Base-by-base conservation (phyloP, 1,140 invertebrate species). In the Drosophila suzukii region DNA sequence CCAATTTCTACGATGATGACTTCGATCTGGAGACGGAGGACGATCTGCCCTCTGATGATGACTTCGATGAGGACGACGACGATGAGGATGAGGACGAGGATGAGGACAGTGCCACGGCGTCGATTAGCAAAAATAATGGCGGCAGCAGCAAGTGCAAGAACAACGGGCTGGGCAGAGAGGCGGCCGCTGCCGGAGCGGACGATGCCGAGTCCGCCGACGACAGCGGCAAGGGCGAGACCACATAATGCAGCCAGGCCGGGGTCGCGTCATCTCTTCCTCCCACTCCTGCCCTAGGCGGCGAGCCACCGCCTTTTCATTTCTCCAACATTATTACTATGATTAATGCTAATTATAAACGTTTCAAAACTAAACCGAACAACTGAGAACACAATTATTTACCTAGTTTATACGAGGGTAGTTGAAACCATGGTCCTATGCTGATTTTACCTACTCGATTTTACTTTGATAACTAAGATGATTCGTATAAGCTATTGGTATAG, bases 1-100 rank as follows among this genome's bases (percentile, higher is more conserved):
- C 96, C 54, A 97, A 98, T 91, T 98, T 98, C 93, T 98, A 98
- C 92, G 97, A 98, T 91, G 97, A 98, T 93, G 97, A 98, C 90
- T 98, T 98, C 91, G 94, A 95, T 78, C 93, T 97, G 54, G 96
- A 96, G 91, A 95, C 96, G 57, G 96, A 97, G 71, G 94, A 94
- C 81, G 94, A 95, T 78, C 95, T 97, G 90, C 96, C 94, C 54
- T 96, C 96, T 86, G 96, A 93, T 95, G 84, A 89, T n/a, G 80
- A 84, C 12, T 82, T 84, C 7, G 77, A 85, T 7, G 84, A 97
- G 84, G 96, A 96, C 41, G 96, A 96, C 89, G 78, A 88, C 3
- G 90, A 91, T 1, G 90, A 85, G 0, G 81, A 85, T 0, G 71
- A 76, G 3, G 79, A 67, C 6, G 63, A 81, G 2, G 67, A 97